These are phyloP conservation scores for Steinernema scapterisci DNA, from an alignment of 2,888 invertebrate species.

Conservation along the genomic window DNA sequence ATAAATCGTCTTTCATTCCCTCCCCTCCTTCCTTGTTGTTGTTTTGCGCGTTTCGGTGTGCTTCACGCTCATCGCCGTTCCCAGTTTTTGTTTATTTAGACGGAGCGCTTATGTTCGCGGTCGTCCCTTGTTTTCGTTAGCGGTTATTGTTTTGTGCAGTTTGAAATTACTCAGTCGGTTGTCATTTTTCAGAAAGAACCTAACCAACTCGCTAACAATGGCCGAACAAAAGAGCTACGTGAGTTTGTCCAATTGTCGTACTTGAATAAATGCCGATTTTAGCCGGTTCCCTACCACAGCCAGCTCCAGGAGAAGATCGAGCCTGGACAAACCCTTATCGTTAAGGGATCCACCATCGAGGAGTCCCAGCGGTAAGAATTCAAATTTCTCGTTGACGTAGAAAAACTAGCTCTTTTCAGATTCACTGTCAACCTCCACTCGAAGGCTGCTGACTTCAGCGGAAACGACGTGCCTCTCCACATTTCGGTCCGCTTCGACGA, in stretches of 20 bases:
- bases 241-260: not conserved
- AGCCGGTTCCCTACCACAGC: slow-evolving; percentile 65
- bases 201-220: not conserved
- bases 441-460: slow-evolving; percentile 65
- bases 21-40: not conserved
- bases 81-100: slow-evolving; percentile 19
- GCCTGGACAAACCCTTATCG: slow-evolving; percentile 66
- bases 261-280: slow-evolving; percentile 40
- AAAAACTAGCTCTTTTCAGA: slow-evolving; percentile 40
- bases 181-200: not conserved
- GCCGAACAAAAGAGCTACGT: slow-evolving; percentile 30
- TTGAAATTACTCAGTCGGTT: not conserved
- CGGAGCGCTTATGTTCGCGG: not conserved
- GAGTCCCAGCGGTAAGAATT: slow-evolving; percentile 45
- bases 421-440: slow-evolving; percentile 66
- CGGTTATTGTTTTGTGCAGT: too few species aligned
- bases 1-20: not conserved
- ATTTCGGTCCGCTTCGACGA: slow-evolving; percentile 66
- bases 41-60: not conserved
- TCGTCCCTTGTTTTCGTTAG: not conserved
- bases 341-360: slow-evolving; percentile 65
- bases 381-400: not conserved
- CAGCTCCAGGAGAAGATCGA: slow-evolving; percentile 65
- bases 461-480: slow-evolving; percentile 66
- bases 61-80: not conserved